Conservation (phyloP, 2,797 vertebrate genomes). For the Lepilemur septentrionalis region DNA sequence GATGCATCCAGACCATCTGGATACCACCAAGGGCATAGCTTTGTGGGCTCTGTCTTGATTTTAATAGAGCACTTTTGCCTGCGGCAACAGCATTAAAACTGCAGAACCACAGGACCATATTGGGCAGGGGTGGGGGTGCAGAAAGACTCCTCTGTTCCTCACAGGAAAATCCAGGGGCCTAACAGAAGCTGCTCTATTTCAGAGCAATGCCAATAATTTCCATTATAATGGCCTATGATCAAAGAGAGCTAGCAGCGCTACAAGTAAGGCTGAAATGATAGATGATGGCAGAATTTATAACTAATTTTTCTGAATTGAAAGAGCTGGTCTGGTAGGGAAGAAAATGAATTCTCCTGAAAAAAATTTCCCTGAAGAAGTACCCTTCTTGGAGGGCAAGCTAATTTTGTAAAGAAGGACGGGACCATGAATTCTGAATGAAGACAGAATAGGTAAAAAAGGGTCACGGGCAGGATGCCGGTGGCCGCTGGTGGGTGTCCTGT, state of each 20-base stretch:
- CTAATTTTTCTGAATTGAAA: not conserved
- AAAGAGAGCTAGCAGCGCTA: not conserved
- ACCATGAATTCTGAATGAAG: not conserved
- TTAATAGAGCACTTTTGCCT: not conserved
- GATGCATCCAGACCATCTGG: accelerated
- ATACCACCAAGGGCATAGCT: not conserved
- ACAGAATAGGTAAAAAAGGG: not conserved
- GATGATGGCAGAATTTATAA: not conserved
- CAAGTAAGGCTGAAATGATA: not conserved
- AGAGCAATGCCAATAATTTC: not conserved
- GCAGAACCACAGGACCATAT: accelerated
- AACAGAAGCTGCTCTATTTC: not conserved
- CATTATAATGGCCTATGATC: not conserved
- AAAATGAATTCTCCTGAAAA: not conserved
- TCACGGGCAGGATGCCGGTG: not conserved
- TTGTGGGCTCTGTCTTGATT: not conserved
- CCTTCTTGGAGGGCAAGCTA: not conserved
- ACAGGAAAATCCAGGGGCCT: not conserved
- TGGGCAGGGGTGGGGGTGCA: not conserved
- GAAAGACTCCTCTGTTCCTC: not conserved
- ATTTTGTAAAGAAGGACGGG: not conserved
- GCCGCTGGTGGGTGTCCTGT: not conserved
- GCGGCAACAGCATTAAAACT: not conserved
- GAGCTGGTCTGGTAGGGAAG: not conserved
- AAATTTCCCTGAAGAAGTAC: not conserved